Evolutionary conservation across 2,888 invertebrate genomes (phyloP).

Genomic region (Ferdinandea cuprea): DNA sequence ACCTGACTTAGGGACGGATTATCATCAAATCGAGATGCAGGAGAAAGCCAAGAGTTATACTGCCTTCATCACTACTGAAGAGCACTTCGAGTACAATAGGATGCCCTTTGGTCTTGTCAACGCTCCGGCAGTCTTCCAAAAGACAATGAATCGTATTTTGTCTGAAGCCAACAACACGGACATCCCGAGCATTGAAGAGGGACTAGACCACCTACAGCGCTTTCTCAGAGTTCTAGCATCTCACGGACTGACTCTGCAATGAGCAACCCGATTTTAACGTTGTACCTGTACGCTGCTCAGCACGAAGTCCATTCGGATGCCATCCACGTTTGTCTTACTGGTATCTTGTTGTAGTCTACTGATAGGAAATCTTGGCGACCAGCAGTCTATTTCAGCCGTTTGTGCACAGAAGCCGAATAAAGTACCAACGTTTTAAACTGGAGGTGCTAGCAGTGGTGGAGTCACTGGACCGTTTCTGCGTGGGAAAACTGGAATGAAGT

Average conservation of each 20-base stretch:
- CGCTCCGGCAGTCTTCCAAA: slow-evolving; percentile 61
- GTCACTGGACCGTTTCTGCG: slow-evolving; percentile 5
- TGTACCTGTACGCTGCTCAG: slow-evolving; percentile 39
- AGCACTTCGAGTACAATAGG: slow-evolving; percentile 60
- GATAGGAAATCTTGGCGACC: slow-evolving; percentile 58
- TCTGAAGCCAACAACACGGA: slow-evolving; percentile 10
- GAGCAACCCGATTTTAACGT: slow-evolving; percentile 39
- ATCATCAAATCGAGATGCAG: slow-evolving; percentile 49
- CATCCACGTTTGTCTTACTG: slow-evolving; percentile 68
- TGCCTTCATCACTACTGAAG: slow-evolving; percentile 21
- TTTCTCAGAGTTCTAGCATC: slow-evolving; percentile 9
- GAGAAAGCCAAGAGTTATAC: slow-evolving; percentile 21
- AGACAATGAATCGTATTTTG: slow-evolving; percentile 49
- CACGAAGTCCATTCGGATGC: slow-evolving; percentile 75
- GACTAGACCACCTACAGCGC: not conserved
- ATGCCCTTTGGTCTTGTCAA: slow-evolving; percentile 71
- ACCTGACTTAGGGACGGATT: slow-evolving; percentile 59
- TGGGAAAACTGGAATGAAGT: slow-evolving; percentile 9
- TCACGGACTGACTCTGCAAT: slow-evolving; percentile 14
- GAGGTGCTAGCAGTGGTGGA: slow-evolving; percentile 23
- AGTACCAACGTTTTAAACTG: slow-evolving; percentile 11
- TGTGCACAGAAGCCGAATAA: slow-evolving; percentile 46
- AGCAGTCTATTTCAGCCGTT: slow-evolving; percentile 70
- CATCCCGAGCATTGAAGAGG: slow-evolving; percentile 58
- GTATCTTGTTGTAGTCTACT: slow-evolving; percentile 56